Conservation (phyloP, 2,113 vertebrate genomes). For the Leptocoma aspasia region DNA sequence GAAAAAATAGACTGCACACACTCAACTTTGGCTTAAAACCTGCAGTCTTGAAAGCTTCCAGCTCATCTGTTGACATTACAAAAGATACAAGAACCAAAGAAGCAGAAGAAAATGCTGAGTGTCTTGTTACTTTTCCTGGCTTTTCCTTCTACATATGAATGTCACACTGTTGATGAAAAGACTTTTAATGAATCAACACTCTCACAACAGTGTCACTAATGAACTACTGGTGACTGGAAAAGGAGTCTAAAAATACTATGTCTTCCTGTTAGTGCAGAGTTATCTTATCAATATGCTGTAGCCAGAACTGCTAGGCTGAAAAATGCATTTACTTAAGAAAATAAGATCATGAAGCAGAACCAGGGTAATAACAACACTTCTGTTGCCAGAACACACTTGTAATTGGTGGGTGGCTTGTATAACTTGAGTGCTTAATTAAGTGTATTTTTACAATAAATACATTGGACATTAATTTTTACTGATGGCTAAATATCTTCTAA, state of each 20-base stretch:
- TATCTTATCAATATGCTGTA: conserved; percentile 39
- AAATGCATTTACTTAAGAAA: conserved; percentile 52
- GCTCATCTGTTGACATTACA: neutral
- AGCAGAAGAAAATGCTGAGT: neutral
- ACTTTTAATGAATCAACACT: conserved; percentile 58
- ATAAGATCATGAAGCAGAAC: conserved; percentile 1
- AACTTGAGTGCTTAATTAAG: conserved; percentile 47
- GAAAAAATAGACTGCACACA: neutral
- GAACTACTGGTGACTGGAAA: conserved; percentile 37
- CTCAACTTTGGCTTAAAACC: neutral
- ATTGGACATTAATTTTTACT: conserved; percentile 57
- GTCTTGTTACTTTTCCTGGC: neutral
- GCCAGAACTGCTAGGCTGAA: conserved; percentile 22
- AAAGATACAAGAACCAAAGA: conserved; percentile 23
- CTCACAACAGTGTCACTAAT: conserved; percentile 32
- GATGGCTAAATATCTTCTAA: conserved; percentile 57
- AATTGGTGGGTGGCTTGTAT: conserved; percentile 37
- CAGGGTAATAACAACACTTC: conserved; percentile 19
- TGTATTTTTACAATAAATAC: conserved; percentile 47
- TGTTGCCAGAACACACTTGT: conserved; percentile 38
- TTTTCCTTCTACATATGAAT: conserved; percentile 18
- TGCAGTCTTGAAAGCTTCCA: neutral
- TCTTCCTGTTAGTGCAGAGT: neutral
- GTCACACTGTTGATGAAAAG: conserved; percentile 26
- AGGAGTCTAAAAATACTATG: conserved; percentile 39